Evolutionary conservation across 2,888 invertebrate species (phyloP).

Genomic region (Deilephila porcellus): DNA sequence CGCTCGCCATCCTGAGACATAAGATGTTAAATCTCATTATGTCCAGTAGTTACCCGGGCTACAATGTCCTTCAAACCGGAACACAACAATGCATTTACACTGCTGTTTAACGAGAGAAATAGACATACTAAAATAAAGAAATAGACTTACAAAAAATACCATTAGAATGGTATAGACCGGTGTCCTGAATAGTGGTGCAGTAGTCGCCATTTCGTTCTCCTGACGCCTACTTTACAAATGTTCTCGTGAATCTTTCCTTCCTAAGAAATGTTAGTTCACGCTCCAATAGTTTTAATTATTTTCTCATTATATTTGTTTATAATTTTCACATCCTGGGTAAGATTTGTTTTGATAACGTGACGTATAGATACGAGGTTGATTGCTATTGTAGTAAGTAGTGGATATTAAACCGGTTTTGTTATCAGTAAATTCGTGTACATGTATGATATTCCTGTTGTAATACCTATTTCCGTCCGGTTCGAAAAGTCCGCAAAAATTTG

Average conservation of each 20-base stretch:
- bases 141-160: slow-evolving; percentile 32
- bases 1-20: too few relatives aligned
- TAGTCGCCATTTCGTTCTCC: slow-evolving; percentile 18
- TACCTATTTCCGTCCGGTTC: too few relatives aligned
- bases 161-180: neutral
- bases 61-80: too few relatives aligned
- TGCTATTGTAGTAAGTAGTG: neutral
- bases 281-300: slow-evolving; percentile 23
- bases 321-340: neutral
- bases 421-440: too few relatives aligned
- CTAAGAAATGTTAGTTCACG: neutral
- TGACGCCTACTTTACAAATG: slow-evolving; percentile 8
- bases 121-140: too few relatives aligned
- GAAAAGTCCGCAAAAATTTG: too few relatives aligned
- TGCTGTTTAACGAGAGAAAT: too few relatives aligned
- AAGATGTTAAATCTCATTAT: too few relatives aligned
- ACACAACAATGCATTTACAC: too few relatives aligned
- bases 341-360: neutral
- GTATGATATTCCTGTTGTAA: too few relatives aligned
- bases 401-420: too few relatives aligned
- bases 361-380: neutral
- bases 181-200: neutral
- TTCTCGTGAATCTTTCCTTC: neutral
- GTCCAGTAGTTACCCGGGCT: too few relatives aligned
- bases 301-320: slow-evolving; percentile 20